Conservation (phyloP, 2,797 vertebrate species). For the Pyrrhura leucotis region DNA sequence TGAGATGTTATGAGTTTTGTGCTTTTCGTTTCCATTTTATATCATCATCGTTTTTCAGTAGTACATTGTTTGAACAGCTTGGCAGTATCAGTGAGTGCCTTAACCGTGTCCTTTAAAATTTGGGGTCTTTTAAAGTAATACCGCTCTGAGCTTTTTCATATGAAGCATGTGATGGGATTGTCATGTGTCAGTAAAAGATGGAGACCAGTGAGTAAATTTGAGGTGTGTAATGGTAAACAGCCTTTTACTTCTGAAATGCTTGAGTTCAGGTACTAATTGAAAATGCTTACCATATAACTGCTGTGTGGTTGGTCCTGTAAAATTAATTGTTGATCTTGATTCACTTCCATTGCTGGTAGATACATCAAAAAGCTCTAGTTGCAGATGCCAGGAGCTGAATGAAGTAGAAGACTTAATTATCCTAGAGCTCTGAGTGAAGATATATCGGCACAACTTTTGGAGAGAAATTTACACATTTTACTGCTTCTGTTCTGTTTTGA, state of each 20-base stretch:
- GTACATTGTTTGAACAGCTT: not conserved
- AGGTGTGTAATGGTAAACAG: not conserved
- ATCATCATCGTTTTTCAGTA: not conserved
- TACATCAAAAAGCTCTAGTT: not conserved
- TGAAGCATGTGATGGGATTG: not conserved
- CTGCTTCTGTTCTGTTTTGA: not conserved
- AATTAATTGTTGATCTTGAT: not conserved
- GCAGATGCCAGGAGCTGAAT: not conserved
- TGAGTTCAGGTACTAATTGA: not conserved
- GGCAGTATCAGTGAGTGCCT: not conserved
- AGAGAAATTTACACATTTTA: not conserved
- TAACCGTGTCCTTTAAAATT: not conserved
- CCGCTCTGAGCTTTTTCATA: not conserved
- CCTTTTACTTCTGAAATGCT: not conserved
- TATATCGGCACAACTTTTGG: not conserved
- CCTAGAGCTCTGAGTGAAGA: not conserved
- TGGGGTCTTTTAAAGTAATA: not conserved
- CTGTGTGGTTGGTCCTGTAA: not conserved
- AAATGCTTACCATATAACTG: not conserved
- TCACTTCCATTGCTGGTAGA: not conserved
- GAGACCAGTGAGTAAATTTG: not conserved
- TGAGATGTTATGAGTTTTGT: not conserved
- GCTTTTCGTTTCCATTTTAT: not conserved
- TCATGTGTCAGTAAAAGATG: not conserved
- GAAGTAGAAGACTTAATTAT: not conserved